A percentile compares a stretch with the other conserved stretches of the same genome.
Evolutionary conservation across 2,113 vertebrate species (phyloP).

Genomic region (Silurus asotus): DNA sequence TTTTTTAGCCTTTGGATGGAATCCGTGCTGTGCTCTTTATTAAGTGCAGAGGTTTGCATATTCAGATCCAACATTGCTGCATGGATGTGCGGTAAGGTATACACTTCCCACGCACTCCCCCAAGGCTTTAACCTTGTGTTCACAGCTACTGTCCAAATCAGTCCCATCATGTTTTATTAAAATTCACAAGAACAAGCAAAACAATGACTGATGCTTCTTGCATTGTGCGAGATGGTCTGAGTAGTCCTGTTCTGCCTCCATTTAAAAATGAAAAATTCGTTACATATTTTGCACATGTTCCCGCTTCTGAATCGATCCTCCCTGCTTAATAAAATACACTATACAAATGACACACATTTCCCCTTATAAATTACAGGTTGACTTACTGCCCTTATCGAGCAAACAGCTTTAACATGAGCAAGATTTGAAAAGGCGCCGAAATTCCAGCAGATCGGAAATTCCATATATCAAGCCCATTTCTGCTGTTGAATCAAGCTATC

Average conservation of each 20-base stretch:
- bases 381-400: conserved; percentile 16
- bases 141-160: conserved; percentile 34
- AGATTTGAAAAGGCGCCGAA: conserved; percentile 6
- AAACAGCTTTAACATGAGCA: conserved; percentile 4
- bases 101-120: conserved; percentile 38
- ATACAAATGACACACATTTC: background rate
- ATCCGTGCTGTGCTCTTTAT: conserved; percentile 47
- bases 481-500: conserved; percentile 21
- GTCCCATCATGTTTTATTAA: conserved; percentile 22
- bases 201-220: background rate
- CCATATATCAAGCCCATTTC: conserved; percentile 27
- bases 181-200: conserved; percentile 5
- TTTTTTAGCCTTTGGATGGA: conserved; percentile 6
- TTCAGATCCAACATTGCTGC: conserved; percentile 27
- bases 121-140: conserved; percentile 49
- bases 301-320: background rate
- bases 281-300: background rate
- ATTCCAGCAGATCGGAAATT: conserved; percentile 23
- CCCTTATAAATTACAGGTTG: conserved; percentile 10
- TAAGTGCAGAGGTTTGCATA: conserved; percentile 48
- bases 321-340: background rate
- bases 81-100: conserved; percentile 22
- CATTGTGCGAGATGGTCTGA: too few relatives aligned
- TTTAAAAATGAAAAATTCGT: background rate
- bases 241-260: too few relatives aligned